Conservation (phyloP, 2,797 vertebrate species). For the Ciconia nigra region DNA sequence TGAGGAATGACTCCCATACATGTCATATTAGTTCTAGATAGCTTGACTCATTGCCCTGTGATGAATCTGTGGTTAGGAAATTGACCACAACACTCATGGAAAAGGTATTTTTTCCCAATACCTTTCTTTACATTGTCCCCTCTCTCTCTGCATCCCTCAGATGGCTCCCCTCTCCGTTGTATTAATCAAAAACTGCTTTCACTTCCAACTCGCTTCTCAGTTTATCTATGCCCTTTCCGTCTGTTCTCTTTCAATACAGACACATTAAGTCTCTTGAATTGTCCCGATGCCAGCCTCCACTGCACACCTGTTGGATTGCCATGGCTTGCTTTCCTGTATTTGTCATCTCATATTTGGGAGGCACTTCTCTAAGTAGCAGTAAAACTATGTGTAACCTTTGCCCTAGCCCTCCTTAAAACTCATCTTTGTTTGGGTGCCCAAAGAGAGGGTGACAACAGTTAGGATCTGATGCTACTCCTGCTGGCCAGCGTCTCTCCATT, state of each 20-base stretch:
- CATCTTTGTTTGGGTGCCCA: background rate
- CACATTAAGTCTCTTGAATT: background rate
- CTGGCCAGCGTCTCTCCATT: background rate
- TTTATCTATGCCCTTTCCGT: background rate
- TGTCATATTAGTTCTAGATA: background rate
- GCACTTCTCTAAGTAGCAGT: rapidly evolving
- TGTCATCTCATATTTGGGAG: background rate
- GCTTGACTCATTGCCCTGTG: slow-evolving; percentile 7
- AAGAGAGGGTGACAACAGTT: background rate
- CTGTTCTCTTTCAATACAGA: background rate
- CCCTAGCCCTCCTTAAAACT: background rate
- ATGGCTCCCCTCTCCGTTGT: background rate
- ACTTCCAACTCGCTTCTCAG: background rate
- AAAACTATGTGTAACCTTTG: background rate
- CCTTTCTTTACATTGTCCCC: background rate
- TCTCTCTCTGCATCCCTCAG: background rate
- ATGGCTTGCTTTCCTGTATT: background rate
- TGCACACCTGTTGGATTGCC: background rate
- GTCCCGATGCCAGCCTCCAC: background rate
- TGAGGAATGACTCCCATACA: background rate
- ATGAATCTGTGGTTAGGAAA: background rate
- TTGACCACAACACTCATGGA: background rate
- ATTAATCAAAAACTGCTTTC: background rate
- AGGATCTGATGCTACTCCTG: background rate
- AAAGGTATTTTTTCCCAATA: background rate